A percentile compares a stretch with the other conserved stretches of the same genome.
Evolutionary conservation across 2,113 vertebrate species (phyloP).

Genomic region (Capreolus pygargus): DNA sequence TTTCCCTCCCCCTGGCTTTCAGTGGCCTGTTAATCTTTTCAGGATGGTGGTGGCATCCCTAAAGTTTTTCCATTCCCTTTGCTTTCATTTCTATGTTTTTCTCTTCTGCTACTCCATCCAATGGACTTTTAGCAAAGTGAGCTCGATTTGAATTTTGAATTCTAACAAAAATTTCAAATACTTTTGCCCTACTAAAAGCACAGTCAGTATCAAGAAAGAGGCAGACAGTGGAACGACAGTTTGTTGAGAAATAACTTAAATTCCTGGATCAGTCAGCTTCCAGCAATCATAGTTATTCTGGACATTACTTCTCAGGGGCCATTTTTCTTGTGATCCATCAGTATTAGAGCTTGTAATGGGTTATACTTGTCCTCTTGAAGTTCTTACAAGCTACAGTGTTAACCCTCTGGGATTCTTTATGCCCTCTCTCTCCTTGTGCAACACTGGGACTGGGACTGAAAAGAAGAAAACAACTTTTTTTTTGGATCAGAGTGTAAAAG

Average conservation of each 20-base stretch:
- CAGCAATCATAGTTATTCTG: background rate
- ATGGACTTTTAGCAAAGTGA: background rate
- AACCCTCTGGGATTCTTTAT: background rate
- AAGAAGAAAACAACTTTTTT: background rate
- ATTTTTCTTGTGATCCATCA: background rate
- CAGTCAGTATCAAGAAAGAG: constrained; percentile 42
- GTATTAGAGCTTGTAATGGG: constrained; percentile 9
- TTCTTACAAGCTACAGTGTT: background rate
- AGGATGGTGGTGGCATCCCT: background rate
- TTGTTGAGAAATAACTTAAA: constrained; percentile 46
- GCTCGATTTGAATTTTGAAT: constrained; percentile 45
- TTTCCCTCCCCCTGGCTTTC: background rate
- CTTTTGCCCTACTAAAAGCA: constrained; percentile 55
- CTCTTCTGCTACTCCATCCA: background rate
- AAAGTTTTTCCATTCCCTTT: background rate
- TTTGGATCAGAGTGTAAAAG: constrained; percentile 7
- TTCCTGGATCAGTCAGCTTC: background rate
- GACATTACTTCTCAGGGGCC: background rate
- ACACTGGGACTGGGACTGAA: background rate
- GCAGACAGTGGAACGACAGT: constrained; percentile 8
- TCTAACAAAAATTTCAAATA: constrained; percentile 28
- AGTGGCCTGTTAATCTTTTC: background rate
- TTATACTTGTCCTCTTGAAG: background rate
- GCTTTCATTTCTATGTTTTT: background rate
- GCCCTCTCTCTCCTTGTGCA: background rate